These are phyloP conservation scores for Apeira syringaria DNA, from an alignment of 2,888 invertebrate genomes.

Conservation along the genomic window DNA sequence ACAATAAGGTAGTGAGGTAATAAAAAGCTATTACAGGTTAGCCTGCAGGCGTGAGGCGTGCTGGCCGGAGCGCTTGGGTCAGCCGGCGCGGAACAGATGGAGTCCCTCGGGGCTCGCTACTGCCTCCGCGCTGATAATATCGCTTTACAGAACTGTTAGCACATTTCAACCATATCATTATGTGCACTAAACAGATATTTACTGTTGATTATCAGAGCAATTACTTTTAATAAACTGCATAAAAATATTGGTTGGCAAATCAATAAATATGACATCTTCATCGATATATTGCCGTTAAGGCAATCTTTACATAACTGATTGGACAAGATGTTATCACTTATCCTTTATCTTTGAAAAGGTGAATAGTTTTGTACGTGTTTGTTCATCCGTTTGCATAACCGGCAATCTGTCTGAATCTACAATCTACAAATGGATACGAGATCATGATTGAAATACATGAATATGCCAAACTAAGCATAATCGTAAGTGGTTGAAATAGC, in stretches of 20 bases:
- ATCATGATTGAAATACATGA: constrained; percentile 49
- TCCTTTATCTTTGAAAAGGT: constrained; percentile 7
- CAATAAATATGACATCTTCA: constrained; percentile 6
- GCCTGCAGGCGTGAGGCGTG: constrained; percentile 53
- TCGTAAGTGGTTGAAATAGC: constrained; percentile 42
- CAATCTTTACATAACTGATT: background rate
- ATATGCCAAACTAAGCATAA: constrained; percentile 48
- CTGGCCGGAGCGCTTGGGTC: constrained; percentile 35
- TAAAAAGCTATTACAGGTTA: constrained; percentile 48
- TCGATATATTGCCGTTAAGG: background rate
- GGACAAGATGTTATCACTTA: constrained; percentile 5
- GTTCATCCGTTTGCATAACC: constrained; percentile 34
- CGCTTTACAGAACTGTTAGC: constrained; percentile 42
- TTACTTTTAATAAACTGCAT: constrained; percentile 7
- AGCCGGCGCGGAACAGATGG: constrained; percentile 37
- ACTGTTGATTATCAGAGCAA: constrained; percentile 24
- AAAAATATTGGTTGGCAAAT: constrained; percentile 16
- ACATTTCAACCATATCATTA: constrained; percentile 40
- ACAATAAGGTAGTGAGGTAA: constrained; percentile 16
- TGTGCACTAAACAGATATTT: constrained; percentile 38
- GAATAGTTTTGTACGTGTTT: constrained; percentile 11
- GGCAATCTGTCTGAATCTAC: constrained; percentile 29
- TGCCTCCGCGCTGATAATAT: constrained; percentile 51
- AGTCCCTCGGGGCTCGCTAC: constrained; percentile 63
- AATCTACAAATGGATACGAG: constrained; percentile 31